Evolutionary conservation across 1,140 invertebrate genomes (phyloP).

Genomic region (Liolophura sinensis): DNA sequence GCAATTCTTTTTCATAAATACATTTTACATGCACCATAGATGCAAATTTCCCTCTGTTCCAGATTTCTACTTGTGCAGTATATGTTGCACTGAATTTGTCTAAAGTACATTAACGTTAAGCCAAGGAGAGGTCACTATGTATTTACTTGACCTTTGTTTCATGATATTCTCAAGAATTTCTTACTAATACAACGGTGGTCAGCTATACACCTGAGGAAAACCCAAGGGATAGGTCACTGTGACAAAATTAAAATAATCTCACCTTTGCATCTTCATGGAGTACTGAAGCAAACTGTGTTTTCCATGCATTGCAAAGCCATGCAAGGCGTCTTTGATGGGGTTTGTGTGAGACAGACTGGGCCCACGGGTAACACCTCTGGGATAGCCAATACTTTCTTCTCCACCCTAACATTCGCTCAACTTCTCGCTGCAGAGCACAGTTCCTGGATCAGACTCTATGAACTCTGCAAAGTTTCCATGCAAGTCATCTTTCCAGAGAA

Average conservation of each 20-base stretch:
- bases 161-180: too few relatives aligned
- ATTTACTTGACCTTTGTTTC: too few relatives aligned
- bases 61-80: too few relatives aligned
- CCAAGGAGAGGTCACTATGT: too few relatives aligned
- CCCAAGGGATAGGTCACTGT: too few relatives aligned
- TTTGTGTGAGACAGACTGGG: conserved; percentile 48
- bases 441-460: conserved; percentile 49
- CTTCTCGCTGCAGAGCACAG: conserved; percentile 49
- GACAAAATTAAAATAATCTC: not conserved
- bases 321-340: conserved; percentile 55
- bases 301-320: conserved; percentile 58
- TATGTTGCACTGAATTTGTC: too few relatives aligned
- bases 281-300: conserved; percentile 55
- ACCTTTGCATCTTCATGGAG: conserved; percentile 58
- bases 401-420: conserved; percentile 33
- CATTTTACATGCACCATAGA: too few relatives aligned
- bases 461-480: conserved; percentile 57
- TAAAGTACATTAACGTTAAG: too few relatives aligned
- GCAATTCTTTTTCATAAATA: too few relatives aligned
- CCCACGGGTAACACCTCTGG: conserved; percentile 48
- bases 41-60: too few relatives aligned
- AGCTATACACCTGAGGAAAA: too few relatives aligned
- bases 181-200: too few relatives aligned
- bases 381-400: conserved; percentile 52
- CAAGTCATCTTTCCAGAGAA: conserved; percentile 59